Evolutionary conservation across 1,140 invertebrate genomes (phyloP), one percentile per base, ranked within the genome.

Genomic region (Galleria mellonella): DNA sequence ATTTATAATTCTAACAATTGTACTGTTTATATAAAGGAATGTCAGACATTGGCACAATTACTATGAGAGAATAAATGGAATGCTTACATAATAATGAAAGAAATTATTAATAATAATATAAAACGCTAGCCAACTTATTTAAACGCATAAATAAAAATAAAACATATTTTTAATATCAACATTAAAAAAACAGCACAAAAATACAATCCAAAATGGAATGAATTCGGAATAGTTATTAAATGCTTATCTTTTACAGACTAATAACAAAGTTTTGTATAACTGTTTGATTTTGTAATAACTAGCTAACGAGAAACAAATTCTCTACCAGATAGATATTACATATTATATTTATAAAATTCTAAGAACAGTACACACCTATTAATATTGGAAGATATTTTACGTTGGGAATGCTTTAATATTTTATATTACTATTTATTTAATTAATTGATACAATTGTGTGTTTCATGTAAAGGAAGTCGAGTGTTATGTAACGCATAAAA

Each of bases 181-280:
- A 51, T 54, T 41, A 51, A 49, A 39, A 62, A 55, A 60, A 52
- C 42, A 43, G 42, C 50, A 62, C 29, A 59, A 72, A 69, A 62
- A 67, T 65, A 67, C 63, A 62, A 54, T 64, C 54, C 55, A 59
- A 68, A 65, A 49, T 58, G 72, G 69, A 75, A 75, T 75, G 55
- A 66, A 43, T 58, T 36, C 38, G 67, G 65, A 74, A 71, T 69
- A 58, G 58, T 53, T 49, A 35, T 44, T 44, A 43, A 50, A 56
- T 50, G 48, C 37, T 42, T 36, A 62, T 43, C 14, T 15, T 37
- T 2, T 9, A 37, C 9, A n/a, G 13, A 17, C 9, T 37, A 37
- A 4, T n/a, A 37, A 38, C 27, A 51, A 29, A 53, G 53, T 57
- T 38, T 23, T 23, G 17, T 23, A 23, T 23, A n/a, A 23, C 17